A percentile compares a stretch with the other conserved stretches of the same genome.
These are phyloP conservation scores for Eupithecia centaureata DNA, from an alignment of 2,888 invertebrate species.

Conservation along the genomic window DNA sequence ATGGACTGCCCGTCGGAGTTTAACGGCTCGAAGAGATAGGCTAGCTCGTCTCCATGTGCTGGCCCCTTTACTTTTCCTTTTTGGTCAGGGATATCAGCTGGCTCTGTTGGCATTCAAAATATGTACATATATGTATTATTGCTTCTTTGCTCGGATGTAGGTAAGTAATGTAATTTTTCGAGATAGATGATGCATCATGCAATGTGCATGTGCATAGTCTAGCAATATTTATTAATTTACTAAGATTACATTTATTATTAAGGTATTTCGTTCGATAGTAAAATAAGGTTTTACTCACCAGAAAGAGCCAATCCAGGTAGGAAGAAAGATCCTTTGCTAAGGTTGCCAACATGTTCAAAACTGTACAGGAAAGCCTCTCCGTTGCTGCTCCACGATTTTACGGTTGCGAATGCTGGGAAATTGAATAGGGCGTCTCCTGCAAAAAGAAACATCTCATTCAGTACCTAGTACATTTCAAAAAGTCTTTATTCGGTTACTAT, in stretches of 20 bases:
- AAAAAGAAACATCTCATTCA: slow-evolving; percentile 3
- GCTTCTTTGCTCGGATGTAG: background rate
- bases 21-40: slow-evolving; percentile 87
- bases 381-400: slow-evolving; percentile 87
- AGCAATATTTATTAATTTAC: too few relatives aligned
- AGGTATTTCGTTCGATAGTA: too few relatives aligned
- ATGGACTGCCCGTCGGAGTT: slow-evolving; percentile 84
- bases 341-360: slow-evolving; percentile 88
- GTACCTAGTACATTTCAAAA: background rate
- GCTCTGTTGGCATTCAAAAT: slow-evolving; percentile 42
- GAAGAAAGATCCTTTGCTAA: slow-evolving; percentile 85
- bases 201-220: too few relatives aligned
- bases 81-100: slow-evolving; percentile 41
- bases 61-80: slow-evolving; percentile 64
- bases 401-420: slow-evolving; percentile 89
- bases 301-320: slow-evolving; percentile 87
- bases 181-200: too few relatives aligned
- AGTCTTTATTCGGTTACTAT: background rate
- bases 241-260: too few relatives aligned
- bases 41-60: slow-evolving; percentile 89
- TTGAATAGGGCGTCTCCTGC: slow-evolving; percentile 90
- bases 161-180: too few relatives aligned
- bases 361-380: slow-evolving; percentile 88
- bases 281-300: too few relatives aligned
- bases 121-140: too few relatives aligned